Evolutionary conservation across 2,888 invertebrate genomes (phyloP), one percentile per base, ranked within the genome.

Genomic region (Ophioninae sp.): DNA sequence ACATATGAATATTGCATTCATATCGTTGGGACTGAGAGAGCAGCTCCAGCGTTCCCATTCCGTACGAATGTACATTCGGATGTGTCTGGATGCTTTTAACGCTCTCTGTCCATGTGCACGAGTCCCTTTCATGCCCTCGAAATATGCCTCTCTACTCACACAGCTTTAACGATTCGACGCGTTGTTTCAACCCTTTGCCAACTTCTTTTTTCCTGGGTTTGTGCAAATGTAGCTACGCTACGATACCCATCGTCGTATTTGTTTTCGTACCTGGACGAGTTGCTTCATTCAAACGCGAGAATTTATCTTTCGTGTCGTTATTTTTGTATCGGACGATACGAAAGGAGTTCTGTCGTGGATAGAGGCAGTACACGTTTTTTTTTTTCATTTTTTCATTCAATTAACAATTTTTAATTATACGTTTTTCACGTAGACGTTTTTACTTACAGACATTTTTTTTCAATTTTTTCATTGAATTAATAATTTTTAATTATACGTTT

Each of bases 1-100:
- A 56, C 37, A 65, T 72, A 82, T 78, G 78, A 78, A 82, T 82
- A 78, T 77, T 56, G 72, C 72, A 79, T 79, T 79, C 79, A n/a
- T n/a, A 79, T 65, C 79, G 72, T 65, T 79, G 64, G 64, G 64
- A 65, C 79, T 56, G 41, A 41, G 63, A 58, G n/a, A n/a, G n/a
- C 64, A 71, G 58, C 77, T 77, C 44, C 20, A 69, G 23, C 72
- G 58, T 72, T 41, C 51, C 79, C 58, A 72, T 79, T 79, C 71
- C 71, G 64, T 23, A 63, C 68, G 58, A 72, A 64, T 79, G 72
- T 64, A 59, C 59, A 76, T 77, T 75, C 22, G 69, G 77, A 72
- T 61, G 81, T 41, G 71, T 71, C 76, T 67, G 72, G 67, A 76
- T 67, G 76, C 71, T 71, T 71, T 72, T 61, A 10, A 37, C 30